A percentile compares a stretch with the other conserved stretches of the same genome.
phyloP scores from a whole-genome alignment of 2,797 vertebrate genomes.

The Periophthalmus magnuspinnatus region DNA sequence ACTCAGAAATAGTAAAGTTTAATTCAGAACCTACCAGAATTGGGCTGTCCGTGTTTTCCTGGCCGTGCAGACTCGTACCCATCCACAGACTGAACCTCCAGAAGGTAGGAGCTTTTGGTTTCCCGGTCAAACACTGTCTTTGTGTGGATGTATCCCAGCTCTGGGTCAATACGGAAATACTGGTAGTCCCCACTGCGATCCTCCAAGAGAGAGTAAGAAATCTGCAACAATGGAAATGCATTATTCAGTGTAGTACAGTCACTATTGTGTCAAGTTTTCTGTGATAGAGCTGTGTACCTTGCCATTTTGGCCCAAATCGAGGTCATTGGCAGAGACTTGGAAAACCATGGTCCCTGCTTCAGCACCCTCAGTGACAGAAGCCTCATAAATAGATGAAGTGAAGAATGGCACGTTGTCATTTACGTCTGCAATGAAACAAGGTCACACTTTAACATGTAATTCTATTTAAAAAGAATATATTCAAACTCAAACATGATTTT shows the following conservation, averaged over 20 bases:
- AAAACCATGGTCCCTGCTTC: slow-evolving; percentile 81
- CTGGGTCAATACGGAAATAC: slow-evolving; percentile 82
- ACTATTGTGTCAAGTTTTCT: not conserved
- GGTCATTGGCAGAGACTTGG: slow-evolving; percentile 85
- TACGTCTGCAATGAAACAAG: slow-evolving; percentile 76
- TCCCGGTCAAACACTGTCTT: slow-evolving; percentile 87
- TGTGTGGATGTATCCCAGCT: slow-evolving; percentile 83
- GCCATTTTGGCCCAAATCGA: slow-evolving; percentile 85
- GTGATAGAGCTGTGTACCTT: slow-evolving; percentile 73
- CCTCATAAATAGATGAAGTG: slow-evolving; percentile 89
- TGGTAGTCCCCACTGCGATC: slow-evolving; percentile 84
- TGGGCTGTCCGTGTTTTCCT: slow-evolving; percentile 85
- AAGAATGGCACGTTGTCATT: slow-evolving; percentile 94
- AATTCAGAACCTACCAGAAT: slow-evolving; percentile 78
- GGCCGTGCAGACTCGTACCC: slow-evolving; percentile 86
- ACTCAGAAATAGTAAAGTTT: not conserved
- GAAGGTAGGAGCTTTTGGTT: slow-evolving; percentile 84
- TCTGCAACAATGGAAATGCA: slow-evolving; percentile 57
- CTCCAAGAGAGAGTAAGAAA: slow-evolving; percentile 86
- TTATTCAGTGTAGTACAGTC: not conserved
- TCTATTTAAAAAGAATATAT: not conserved
- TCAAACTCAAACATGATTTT: not conserved
- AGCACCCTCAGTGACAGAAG: slow-evolving; percentile 83
- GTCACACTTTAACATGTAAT: not conserved
- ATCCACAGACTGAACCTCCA: slow-evolving; percentile 87